A percentile compares a stretch with the other conserved stretches of the same genome.
Evolutionary conservation across 1,140 invertebrate genomes (phyloP).

Genomic region (Palaemon carinicauda): DNA sequence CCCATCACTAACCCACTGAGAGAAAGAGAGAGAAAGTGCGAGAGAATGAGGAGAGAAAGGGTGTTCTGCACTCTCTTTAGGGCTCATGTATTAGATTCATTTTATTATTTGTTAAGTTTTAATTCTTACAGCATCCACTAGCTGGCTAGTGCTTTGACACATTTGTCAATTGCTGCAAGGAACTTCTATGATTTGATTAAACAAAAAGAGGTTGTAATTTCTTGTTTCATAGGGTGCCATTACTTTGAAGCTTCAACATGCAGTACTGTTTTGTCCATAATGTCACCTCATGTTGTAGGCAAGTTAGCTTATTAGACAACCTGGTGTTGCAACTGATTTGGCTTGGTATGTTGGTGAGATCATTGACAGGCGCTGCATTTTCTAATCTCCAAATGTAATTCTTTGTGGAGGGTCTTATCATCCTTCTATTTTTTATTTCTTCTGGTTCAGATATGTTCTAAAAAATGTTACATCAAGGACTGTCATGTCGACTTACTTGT

Average conservation of each 20-base stretch:
- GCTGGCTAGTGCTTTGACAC: slow-evolving; percentile 46
- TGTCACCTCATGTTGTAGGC: neutral
- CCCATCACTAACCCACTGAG: slow-evolving; percentile 37
- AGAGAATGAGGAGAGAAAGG: too few species aligned
- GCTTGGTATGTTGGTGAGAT: neutral
- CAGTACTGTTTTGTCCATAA: neutral
- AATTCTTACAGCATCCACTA: slow-evolving; percentile 32
- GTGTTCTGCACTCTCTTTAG: slow-evolving; percentile 13
- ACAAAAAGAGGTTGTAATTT: neutral
- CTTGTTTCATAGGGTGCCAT: slow-evolving; percentile 23
- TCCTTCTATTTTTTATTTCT: too few species aligned
- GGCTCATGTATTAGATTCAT: slow-evolving; percentile 11
- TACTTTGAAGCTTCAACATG: neutral
- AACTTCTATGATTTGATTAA: neutral
- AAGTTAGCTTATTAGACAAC: neutral
- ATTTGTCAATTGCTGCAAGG: neutral
- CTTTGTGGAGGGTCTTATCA: too few species aligned
- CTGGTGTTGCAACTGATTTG: slow-evolving; percentile 12
- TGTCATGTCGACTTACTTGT: too few species aligned
- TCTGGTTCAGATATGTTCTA: too few species aligned
- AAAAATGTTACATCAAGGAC: too few species aligned
- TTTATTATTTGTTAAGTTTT: slow-evolving; percentile 22
- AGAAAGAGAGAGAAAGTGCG: neutral
- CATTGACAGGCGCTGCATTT: too few species aligned
- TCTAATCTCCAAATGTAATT: too few species aligned